Base-by-base conservation (phyloP, 2,797 vertebrate species). In the Danio choprae region DNA sequence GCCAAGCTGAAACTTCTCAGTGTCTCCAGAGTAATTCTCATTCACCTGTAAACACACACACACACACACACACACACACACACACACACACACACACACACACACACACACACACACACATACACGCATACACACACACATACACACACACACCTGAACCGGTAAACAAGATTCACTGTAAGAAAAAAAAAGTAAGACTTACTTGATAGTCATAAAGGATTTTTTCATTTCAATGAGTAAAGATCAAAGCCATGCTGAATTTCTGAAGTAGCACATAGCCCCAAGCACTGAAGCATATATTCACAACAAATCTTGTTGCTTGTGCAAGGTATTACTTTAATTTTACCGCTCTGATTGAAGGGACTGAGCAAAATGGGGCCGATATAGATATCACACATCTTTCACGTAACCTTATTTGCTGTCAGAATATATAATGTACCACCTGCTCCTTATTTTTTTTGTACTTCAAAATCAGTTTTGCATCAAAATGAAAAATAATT, bases 401-500 rank as follows among this genome's bases (percentile, higher is more conserved):
- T 86, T 82, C 55, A 60, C 83, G 83, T 81, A 89, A 87, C 85
- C 82, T 84, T 86, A 83, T 83, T 86, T 84, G 81, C 85, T 80
- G 70, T 87, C 62, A 81, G 72, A 85, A 85, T 83, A 84, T 86
- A 68, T 90, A 90, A 91, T 78, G 85, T 87, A 92, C 91, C 90
- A 93, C 92, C 93, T 93, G 92, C 90, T 92, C 91, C 90, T 74
- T 84, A 88, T 92, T 89, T 90, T 85, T 91, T 40, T 78, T 79
- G 43, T 4, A 44, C 56, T 73, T 85, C 86, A 84, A 94, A 93
- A 94, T 94, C 92, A 93, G 89, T 94, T 93, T 92, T 92, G 91
- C 92, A 93, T 93, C 88, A 87, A 91, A 93, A 93, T 92, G 90
- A 93, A 95, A 95, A 94, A 92, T 93, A 94, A 94, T 94, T 94